Percentiles rank a stretch among this genome's conserved stretches.
phyloP scores from a whole-genome alignment of 2,888 invertebrate species.

The Ecliptopera silaceata region DNA sequence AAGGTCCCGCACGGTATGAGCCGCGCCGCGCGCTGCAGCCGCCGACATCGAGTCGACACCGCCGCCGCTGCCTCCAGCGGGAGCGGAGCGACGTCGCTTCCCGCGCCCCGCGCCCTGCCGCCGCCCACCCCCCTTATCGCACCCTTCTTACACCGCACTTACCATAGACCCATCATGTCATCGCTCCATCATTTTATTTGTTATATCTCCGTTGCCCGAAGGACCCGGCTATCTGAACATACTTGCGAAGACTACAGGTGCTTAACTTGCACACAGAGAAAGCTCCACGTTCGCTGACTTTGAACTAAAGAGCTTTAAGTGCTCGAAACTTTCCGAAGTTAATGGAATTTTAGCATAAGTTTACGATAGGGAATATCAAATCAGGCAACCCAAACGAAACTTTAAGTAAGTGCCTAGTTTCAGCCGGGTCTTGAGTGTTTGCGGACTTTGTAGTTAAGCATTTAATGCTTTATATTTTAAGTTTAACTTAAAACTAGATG shows the following conservation, averaged over 20 bases:
- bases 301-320: constrained; percentile 30
- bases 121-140: not conserved
- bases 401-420: constrained; percentile 15
- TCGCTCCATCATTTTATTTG: constrained; percentile 60
- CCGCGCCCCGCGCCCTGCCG: constrained; percentile 19
- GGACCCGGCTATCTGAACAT: constrained; percentile 35
- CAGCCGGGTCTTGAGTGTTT: constrained; percentile 6
- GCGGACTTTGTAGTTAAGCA: constrained; percentile 6
- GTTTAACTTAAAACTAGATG: not conserved
- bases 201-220: constrained; percentile 56
- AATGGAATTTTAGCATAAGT: constrained; percentile 36
- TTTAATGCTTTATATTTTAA: not conserved
- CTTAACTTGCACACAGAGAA: constrained; percentile 23
- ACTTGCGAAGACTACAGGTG: constrained; percentile 31
- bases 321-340: constrained; percentile 36
- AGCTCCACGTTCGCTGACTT: constrained; percentile 23
- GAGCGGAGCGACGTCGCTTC: constrained; percentile 44
- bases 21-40: constrained; percentile 34
- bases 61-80: constrained; percentile 57
- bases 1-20: constrained; percentile 66
- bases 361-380: constrained; percentile 35
- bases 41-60: too few species aligned
- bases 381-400: constrained; percentile 26
- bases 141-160: not conserved
- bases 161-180: constrained; percentile 55